Percentiles rank a stretch among this genome's conserved stretches.
These are phyloP conservation scores for Allolobophora icterica DNA, from an alignment of 2,888 invertebrate species.

Conservation along the genomic window DNA sequence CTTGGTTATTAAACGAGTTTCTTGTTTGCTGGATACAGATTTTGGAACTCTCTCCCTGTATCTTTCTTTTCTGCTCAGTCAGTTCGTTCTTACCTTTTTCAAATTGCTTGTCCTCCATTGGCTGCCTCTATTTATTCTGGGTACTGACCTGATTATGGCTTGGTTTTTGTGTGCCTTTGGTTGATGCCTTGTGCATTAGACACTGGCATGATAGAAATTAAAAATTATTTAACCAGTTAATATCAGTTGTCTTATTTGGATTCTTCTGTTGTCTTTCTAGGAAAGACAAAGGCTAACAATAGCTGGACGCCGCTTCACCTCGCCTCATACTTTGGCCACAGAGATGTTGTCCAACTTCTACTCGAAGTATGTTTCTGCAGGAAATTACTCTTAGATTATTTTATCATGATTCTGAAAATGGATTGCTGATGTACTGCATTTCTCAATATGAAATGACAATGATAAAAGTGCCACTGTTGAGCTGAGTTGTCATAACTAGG, in stretches of 20 bases:
- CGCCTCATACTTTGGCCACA: slow-evolving; percentile 75
- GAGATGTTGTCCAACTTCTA: slow-evolving; percentile 70
- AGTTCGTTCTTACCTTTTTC: too few species aligned
- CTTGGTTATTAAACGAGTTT: too few species aligned
- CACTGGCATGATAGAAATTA: too few species aligned
- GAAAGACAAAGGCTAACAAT: slow-evolving; percentile 66
- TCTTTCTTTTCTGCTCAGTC: too few species aligned
- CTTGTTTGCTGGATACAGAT: too few species aligned
- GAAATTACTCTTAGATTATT: not conserved
- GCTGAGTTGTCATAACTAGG: not conserved
- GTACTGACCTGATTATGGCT: too few species aligned
- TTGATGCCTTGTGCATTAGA: too few species aligned
- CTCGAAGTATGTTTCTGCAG: slow-evolving; percentile 62
- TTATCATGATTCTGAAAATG: not conserved
- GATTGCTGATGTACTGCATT: not conserved
- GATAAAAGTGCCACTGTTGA: not conserved
- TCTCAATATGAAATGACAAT: not conserved
- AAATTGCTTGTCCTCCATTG: too few species aligned
- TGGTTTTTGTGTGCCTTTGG: too few species aligned
- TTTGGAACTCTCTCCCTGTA: too few species aligned
- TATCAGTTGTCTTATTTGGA: not conserved
- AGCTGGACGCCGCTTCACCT: slow-evolving; percentile 77
- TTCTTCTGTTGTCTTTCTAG: slow-evolving; percentile 34
- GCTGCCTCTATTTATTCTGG: too few species aligned
- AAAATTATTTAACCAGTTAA: too few species aligned